A percentile compares a stretch with the other conserved stretches of the same genome.
Conservation (phyloP, 1,140 invertebrate genomes). For the Trachymyrmex cornetzi region DNA sequence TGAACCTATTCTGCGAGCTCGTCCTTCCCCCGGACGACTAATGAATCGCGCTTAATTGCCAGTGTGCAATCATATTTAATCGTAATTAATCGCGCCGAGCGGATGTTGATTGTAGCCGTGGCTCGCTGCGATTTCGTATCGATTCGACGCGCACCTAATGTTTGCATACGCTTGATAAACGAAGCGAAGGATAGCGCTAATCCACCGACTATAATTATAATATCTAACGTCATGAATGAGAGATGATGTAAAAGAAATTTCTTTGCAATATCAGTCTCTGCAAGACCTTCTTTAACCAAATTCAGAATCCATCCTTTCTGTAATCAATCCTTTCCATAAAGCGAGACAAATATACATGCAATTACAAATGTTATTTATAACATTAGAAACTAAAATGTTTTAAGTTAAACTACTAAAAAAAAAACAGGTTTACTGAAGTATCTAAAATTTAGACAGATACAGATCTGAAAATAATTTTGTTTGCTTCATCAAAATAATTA, state of each 20-base stretch:
- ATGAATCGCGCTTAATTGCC: constrained; percentile 57
- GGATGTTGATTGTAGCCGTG: constrained; percentile 47
- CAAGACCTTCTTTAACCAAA: not conserved
- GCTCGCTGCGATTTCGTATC: constrained; percentile 41
- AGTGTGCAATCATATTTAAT: constrained; percentile 57
- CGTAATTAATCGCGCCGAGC: constrained; percentile 50
- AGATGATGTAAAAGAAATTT: not conserved
- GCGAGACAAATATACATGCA: not conserved
- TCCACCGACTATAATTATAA: constrained; percentile 3
- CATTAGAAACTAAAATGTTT: not conserved
- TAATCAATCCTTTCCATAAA: not conserved
- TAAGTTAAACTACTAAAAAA: not conserved
- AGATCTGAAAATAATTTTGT: too few relatives aligned
- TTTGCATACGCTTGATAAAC: constrained; percentile 45
- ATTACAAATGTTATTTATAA: constrained; percentile 2
- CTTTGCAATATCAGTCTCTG: not conserved
- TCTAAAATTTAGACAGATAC: too few relatives aligned
- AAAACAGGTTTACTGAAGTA: too few relatives aligned
- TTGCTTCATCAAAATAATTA: too few relatives aligned
- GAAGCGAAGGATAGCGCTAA: constrained; percentile 33
- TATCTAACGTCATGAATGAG: not conserved
- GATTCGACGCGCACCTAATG: constrained; percentile 40
- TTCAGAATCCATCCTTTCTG: not conserved
- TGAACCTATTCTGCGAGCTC: not conserved
- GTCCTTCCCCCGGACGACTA: constrained; percentile 38